Conservation (phyloP, 1,140 invertebrate genomes). For the Polyergus mexicanus region DNA sequence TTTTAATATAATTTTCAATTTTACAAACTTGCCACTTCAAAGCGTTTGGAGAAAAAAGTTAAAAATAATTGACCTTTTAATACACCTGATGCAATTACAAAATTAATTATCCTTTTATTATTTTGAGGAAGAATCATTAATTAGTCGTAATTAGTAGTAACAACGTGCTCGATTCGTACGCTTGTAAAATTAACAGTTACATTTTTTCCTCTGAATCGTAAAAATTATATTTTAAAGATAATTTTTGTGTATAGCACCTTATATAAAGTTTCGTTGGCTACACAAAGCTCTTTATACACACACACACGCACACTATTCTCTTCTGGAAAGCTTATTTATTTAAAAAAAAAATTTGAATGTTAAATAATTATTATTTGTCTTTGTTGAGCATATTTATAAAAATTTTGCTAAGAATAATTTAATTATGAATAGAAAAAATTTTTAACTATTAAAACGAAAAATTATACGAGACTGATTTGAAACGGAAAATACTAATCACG, state of each 20-base stretch:
- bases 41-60: constrained; percentile 37
- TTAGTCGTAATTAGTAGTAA: constrained; percentile 37
- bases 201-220: background rate
- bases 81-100: constrained; percentile 36
- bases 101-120: constrained; percentile 51
- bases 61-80: constrained; percentile 16
- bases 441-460: background rate
- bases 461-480: background rate
- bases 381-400: background rate
- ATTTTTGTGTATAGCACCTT: too few species aligned
- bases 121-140: constrained; percentile 13
- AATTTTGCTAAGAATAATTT: background rate
- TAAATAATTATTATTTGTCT: background rate
- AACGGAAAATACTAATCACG: background rate
- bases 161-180: constrained; percentile 12
- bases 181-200: background rate
- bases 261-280: too few species aligned
- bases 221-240: background rate
- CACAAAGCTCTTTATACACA: too few species aligned
- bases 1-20: constrained; percentile 26
- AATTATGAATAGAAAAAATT: background rate
- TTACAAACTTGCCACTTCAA: background rate
- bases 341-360: background rate
- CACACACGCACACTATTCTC: too few species aligned
- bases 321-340: too few species aligned